Evolutionary conservation across 2,113 vertebrate species (phyloP).

Genomic region (Colinus virginianus): DNA sequence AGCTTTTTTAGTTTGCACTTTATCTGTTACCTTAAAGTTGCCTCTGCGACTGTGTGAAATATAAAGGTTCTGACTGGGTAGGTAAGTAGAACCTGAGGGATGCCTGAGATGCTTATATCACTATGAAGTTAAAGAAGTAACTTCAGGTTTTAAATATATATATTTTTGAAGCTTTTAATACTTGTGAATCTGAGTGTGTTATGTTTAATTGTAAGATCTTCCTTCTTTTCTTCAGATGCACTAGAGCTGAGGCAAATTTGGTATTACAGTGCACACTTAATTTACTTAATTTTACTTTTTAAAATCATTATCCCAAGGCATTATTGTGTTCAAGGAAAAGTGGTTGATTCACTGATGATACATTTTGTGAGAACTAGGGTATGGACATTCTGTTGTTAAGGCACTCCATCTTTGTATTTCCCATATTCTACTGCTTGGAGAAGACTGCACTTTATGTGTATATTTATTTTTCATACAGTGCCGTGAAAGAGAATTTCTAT

Average conservation of each 20-base stretch:
- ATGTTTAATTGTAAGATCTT: not conserved
- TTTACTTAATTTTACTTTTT: not conserved
- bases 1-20: not conserved
- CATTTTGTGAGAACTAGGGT: not conserved
- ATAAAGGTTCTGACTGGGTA: not conserved
- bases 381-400: not conserved
- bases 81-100: rapidly evolving
- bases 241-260: not conserved
- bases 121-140: not conserved
- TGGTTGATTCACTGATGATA: not conserved
- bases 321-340: not conserved
- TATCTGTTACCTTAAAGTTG: not conserved
- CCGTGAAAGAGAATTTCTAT: not conserved
- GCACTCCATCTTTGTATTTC: not conserved
- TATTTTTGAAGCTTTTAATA: not conserved
- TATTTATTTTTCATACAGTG: not conserved
- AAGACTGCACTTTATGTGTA: not conserved
- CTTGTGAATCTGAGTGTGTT: not conserved
- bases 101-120: not conserved
- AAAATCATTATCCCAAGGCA: not conserved
- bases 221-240: not conserved
- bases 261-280: not conserved
- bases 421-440: not conserved
- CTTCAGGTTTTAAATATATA: not conserved
- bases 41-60: not conserved